phyloP scores from a whole-genome alignment of 2,797 vertebrate genomes.

The Pseudochromis fuscus region DNA sequence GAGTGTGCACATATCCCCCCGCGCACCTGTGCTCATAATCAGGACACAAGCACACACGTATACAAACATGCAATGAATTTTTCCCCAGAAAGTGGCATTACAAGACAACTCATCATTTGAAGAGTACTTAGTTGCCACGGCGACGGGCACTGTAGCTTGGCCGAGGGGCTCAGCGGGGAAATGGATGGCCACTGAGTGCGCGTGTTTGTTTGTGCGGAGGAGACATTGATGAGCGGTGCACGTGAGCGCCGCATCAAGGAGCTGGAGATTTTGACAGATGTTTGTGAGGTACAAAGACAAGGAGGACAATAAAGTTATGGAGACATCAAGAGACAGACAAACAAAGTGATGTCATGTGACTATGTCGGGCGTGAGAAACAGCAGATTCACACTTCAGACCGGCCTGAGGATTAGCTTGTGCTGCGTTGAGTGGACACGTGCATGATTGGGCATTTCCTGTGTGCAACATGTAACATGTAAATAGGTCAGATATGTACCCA shows the following conservation, averaged over 20 bases:
- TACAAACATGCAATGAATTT: constrained; percentile 43
- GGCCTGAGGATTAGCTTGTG: constrained; percentile 1
- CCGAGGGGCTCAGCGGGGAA: constrained; percentile 39
- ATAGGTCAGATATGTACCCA: neutral
- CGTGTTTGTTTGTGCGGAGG: constrained; percentile 36
- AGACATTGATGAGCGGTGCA: constrained; percentile 14
- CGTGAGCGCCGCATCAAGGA: neutral
- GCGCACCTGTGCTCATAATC: constrained; percentile 49
- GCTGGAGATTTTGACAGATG: constrained; percentile 17
- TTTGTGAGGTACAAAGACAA: neutral
- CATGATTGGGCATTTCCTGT: neutral
- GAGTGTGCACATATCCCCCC: neutral
- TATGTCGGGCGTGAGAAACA: constrained; percentile 29
- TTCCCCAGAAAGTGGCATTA: constrained; percentile 32
- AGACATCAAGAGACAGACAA: neutral
- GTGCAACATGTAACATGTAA: neutral
- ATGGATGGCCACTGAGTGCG: constrained; percentile 25
- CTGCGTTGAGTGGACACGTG: neutral
- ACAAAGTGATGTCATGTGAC: constrained; percentile 1
- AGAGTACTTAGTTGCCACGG: constrained; percentile 64
- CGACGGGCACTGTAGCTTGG: constrained; percentile 29
- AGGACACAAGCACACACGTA: constrained; percentile 28
- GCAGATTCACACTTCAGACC: constrained; percentile 17
- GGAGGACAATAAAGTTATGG: neutral
- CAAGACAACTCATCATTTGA: constrained; percentile 49